Conservation (phyloP, 2,888 invertebrate genomes). For the Romanomermis culicivorax region DNA sequence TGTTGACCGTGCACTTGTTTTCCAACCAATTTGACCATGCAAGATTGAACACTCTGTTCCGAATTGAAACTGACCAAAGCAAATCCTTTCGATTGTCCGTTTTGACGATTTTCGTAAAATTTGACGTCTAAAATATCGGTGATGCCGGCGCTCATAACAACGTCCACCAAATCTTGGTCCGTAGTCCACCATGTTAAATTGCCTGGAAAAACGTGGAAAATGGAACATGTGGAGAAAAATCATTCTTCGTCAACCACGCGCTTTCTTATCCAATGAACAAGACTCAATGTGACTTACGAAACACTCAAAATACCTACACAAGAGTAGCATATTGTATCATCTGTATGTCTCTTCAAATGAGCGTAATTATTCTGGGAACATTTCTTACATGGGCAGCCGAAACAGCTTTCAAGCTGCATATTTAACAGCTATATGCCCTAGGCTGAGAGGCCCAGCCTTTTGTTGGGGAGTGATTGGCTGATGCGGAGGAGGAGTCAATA, state of each 20-base stretch:
- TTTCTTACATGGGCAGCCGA: no score
- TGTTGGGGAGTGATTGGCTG: no score
- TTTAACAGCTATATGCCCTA: no score
- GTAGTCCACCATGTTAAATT: constrained; percentile 67
- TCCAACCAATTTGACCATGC: constrained; percentile 80
- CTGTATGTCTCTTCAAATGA: no score
- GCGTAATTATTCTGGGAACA: no score
- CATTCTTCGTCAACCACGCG: neutral
- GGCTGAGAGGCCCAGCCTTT: no score
- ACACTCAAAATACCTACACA: no score
- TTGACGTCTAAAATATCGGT: constrained; percentile 88
- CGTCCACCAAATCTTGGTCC: constrained; percentile 47
- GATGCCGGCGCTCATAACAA: constrained; percentile 65
- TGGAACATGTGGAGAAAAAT: no score
- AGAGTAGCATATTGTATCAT: no score
- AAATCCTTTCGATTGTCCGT: constrained; percentile 78
- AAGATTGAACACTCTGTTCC: constrained; percentile 62
- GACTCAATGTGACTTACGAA: neutral
- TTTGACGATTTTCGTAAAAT: constrained; percentile 95
- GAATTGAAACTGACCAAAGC: constrained; percentile 83
- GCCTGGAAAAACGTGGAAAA: constrained; percentile 35
- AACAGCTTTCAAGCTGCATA: no score
- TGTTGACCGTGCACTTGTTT: constrained; percentile 74
- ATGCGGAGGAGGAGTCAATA: no score
- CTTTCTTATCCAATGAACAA: neutral